Base-by-base conservation (phyloP, 2,113 vertebrate genomes). In the Cololabis saira region DNA sequence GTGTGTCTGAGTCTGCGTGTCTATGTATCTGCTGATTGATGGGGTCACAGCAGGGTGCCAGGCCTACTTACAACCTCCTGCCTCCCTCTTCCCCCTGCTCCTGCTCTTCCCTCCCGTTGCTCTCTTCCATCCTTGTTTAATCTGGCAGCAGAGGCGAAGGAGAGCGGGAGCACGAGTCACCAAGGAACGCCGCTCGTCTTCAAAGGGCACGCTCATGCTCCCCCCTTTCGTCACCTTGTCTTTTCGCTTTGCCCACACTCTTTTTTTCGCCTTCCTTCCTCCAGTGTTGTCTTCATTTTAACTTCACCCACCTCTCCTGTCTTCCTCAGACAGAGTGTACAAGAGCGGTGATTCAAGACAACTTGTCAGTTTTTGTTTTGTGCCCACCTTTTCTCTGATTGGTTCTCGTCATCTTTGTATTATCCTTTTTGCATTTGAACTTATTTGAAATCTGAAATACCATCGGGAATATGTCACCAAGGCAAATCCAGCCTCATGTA, bases 31-130 rank as follows among this genome's bases (percentile, higher is more conserved):
- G 74, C 66, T 87, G 85, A 89, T 89, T 87, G 87, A 89, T 90
- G 76, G 84, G 83, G 83, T 89, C 82, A 79, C 89, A 90, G 89
- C 87, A 88, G 83, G 89, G 85, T 78, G 87, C 80, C 67, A 67
- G 89, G 74, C 89, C 87, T 85, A 78, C 82, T 88, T 82, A 67
- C 81, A 78, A 33, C 71, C 76, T 64, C 65, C 52, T 65, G 42
- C 50, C 42, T 67, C 69, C 70, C 52, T 59, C 22, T 55, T 48
- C 61, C 50, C 70, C 63, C 48, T 19, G 18, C 67, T 81, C 61
- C 71, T 15, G 53, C 65, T 55, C 67, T 63, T 63, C 78, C 70
- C 69, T 71, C 61, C 74, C 71, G 44, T 72, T 45, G 22, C 75
- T 84, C 71, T 50, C 73, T 67, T 80, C 77, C 79, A 67, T 67